Base-by-base conservation (phyloP, 2,113 vertebrate genomes). In the Ascaphus truei region DNA sequence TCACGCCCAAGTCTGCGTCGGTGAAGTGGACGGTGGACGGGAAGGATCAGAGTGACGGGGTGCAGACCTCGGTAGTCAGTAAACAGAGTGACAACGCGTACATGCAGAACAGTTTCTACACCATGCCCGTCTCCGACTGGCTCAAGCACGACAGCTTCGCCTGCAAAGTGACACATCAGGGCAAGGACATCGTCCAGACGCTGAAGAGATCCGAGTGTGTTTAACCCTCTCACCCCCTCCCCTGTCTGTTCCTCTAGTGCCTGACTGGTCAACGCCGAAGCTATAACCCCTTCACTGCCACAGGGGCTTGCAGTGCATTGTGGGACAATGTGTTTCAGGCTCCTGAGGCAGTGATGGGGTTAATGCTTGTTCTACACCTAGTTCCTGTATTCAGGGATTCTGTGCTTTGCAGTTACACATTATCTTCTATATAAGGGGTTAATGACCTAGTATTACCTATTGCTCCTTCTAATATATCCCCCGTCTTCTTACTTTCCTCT, bases 41-140 rank as follows among this genome's bases (percentile, higher is more conserved):
- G 7, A 0, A 0, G 0, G 0, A 2, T 8, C 0, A 68, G 39
- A 15, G 0, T 6, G 1, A 0, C 0, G 72, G 47, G 0, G 15
- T 79, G 1, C 5, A 72, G 74, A 84, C 79, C 43, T 73, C 74
- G 18, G 3, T 0, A 30, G 0, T 68, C 2, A 55, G 71, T 71
- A 50, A 5, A 26, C 81, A 82, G 60, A 39, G 11, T 30, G 69
- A 86, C 50, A 48, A 0, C 34, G 0, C 64, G 31, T 85, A 77
- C 80, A 4, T 71, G 23, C 72, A 75, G 72, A 85, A 76, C 83
- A 86, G 87, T 56, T 74, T 83, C 61, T 72, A 86, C 74, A 1
- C 7, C 0, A 0, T 88, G 73, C 0, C 0, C 0, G 0, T 18
- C 2, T 0, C 2, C 1, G 0, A 26, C 0, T 89, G 82, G 82